Conservation (phyloP, 2,888 invertebrate genomes). For the Xestia sexstrigata region DNA sequence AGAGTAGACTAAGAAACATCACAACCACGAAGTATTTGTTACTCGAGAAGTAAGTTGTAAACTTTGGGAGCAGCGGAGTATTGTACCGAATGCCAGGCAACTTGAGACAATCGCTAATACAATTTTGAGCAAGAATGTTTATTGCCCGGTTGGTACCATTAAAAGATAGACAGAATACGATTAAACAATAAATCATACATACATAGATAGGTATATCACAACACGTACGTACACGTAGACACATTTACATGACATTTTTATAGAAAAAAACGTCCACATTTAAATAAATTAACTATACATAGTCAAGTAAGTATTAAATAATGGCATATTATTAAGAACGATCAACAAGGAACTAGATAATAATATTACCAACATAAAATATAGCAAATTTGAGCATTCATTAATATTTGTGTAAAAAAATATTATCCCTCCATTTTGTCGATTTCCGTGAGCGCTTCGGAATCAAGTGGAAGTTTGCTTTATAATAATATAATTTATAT, state of each 20-base stretch:
- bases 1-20: constrained; percentile 80
- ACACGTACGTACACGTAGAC: constrained; percentile 85
- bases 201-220: constrained; percentile 85
- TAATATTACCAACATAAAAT: constrained; percentile 88
- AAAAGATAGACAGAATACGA: constrained; percentile 80
- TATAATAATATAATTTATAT: constrained; percentile 60
- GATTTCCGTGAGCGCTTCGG: constrained; percentile 73
- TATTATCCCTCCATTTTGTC: constrained; percentile 82
- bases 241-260: constrained; percentile 74
- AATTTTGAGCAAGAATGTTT: constrained; percentile 81
- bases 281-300: constrained; percentile 79
- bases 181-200: constrained; percentile 83
- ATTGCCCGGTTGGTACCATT: constrained; percentile 84
- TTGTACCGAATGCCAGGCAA: constrained; percentile 61
- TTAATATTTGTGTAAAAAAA: constrained; percentile 88
- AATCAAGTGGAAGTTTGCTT: constrained; percentile 68
- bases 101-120: constrained; percentile 50
- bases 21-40: constrained; percentile 85
- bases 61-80: constrained; percentile 74
- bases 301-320: constrained; percentile 80
- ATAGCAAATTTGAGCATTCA: constrained; percentile 88
- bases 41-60: constrained; percentile 71
- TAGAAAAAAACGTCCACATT: constrained; percentile 78
- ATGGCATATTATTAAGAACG: constrained; percentile 78
- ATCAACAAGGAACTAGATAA: constrained; percentile 86